Evolutionary conservation across 2,113 vertebrate species (phyloP), one percentile per base, ranked within the genome.

Genomic region (Cnemophilus loriae): DNA sequence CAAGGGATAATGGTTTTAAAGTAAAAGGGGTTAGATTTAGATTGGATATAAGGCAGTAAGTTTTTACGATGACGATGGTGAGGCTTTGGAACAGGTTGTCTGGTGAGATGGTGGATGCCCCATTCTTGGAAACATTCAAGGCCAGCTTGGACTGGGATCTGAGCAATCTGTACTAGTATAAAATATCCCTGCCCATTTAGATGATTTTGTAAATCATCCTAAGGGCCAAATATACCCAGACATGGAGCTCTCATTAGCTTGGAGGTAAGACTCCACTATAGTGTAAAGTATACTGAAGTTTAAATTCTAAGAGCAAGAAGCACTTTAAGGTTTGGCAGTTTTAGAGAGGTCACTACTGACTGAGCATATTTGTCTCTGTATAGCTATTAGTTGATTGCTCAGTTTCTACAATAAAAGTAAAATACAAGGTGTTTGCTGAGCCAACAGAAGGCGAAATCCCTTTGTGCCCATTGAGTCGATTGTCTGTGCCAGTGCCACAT

Each of bases 231-330:
- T 77, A 87, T 82, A 69, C 12, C 22, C 33, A 80, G 16, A 44
- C 8, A 18, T 3, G 28, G n/a, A 75, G 28, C 2, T 85, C 16
- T 87, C 20, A 30, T 65, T 61, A 76, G 5, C 9, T 53, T 39
- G 37, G 15, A 87, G 18, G 5, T 76, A 64, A 57, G 11, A 19
- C 13, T 76, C 6, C 22, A 21, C 21, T 52, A 9, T 6, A 37
- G 24, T 21, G 4, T 56, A 37, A 87, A 74, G 13, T 33, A 69
- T 68, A 65, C 17, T 56, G 19, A 53, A 76, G 39, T 83, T 87
- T 90, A 91, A 91, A 83, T 71, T 74, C 20, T 47, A 68, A 50
- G 14, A 77, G 30, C 70, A 84, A 69, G 59, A 86, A 88, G 14
- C 11, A 49, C 70, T 90, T 39, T 37, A 74, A 46, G 9, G 10